Conservation (phyloP, 2,888 invertebrate genomes). For the Steinernema hermaphroditum region DNA sequence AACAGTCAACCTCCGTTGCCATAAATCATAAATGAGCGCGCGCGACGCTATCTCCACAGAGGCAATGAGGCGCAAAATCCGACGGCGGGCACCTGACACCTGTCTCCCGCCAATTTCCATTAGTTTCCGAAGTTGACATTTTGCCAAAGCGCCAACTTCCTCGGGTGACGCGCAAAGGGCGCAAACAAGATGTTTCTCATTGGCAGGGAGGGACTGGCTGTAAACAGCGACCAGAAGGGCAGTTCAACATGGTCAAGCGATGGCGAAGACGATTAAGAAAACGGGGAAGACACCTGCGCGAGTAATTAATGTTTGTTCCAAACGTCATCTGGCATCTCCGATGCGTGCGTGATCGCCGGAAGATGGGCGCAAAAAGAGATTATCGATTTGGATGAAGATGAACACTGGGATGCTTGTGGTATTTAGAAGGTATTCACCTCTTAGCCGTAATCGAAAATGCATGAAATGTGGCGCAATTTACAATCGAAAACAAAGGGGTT, state of each 20-base stretch:
- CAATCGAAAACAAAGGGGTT: too few relatives aligned
- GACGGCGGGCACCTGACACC: background rate
- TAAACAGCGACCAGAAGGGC: too few relatives aligned
- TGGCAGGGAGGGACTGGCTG: too few relatives aligned
- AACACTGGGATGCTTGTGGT: too few relatives aligned
- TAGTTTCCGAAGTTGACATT: background rate
- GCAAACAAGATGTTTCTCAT: too few relatives aligned
- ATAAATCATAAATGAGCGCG: constrained; percentile 8
- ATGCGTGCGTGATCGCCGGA: background rate
- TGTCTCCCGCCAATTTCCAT: background rate
- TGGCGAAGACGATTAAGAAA: background rate
- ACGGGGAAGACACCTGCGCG: constrained; percentile 3
- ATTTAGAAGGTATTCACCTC: too few relatives aligned
- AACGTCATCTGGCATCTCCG: background rate
- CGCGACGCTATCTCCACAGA: background rate
- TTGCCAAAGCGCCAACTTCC: too few relatives aligned
- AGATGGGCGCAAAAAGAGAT: background rate
- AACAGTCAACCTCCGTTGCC: background rate
- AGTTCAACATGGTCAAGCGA: too few relatives aligned
- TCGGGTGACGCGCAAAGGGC: too few relatives aligned
- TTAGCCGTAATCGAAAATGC: too few relatives aligned
- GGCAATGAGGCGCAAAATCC: constrained; percentile 9
- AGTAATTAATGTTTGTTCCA: background rate
- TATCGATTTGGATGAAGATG: constrained; percentile 1
- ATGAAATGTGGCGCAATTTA: too few relatives aligned